Percentiles rank a stretch among this genome's conserved stretches.
These are phyloP conservation scores for Drosophila nikananu DNA, from an alignment of 1,140 invertebrate genomes.

Conservation along the genomic window DNA sequence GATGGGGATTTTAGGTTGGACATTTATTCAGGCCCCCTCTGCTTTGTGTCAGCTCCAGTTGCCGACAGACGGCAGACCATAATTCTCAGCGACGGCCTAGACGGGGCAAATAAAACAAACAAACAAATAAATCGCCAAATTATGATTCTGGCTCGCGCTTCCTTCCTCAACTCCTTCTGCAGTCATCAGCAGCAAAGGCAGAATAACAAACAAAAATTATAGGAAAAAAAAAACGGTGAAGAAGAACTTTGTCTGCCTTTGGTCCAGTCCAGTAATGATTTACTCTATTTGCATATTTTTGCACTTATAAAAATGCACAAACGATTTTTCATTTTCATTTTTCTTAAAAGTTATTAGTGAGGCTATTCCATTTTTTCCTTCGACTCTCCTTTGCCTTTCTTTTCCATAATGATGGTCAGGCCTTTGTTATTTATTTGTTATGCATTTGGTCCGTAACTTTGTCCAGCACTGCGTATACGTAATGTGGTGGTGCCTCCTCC, in stretches of 20 bases:
- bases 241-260: slow-evolving; percentile 75
- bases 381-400: slow-evolving; percentile 9
- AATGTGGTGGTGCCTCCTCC: slow-evolving; percentile 33
- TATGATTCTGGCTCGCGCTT: slow-evolving; percentile 64
- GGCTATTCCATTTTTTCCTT: slow-evolving; percentile 27
- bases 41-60: slow-evolving; percentile 64
- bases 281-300: slow-evolving; percentile 84
- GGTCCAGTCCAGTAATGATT: slow-evolving; percentile 79
- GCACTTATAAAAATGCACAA: slow-evolving; percentile 84
- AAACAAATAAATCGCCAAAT: slow-evolving; percentile 83
- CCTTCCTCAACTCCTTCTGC: slow-evolving; percentile 5
- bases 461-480: slow-evolving; percentile 58
- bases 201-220: slow-evolving; percentile 15
- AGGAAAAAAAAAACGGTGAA: slow-evolving; percentile 21
- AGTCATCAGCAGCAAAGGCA: slow-evolving; percentile 37
- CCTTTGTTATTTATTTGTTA: slow-evolving; percentile 77
- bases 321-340: slow-evolving; percentile 81
- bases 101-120: slow-evolving; percentile 75
- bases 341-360: slow-evolving; percentile 83
- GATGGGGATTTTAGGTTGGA: slow-evolving; percentile 33
- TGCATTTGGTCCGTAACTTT: slow-evolving; percentile 59
- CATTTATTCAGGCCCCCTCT: slow-evolving; percentile 23
- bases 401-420: slow-evolving; percentile 62
- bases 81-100: slow-evolving; percentile 74
- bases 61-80: slow-evolving; percentile 64